Conservation (phyloP, 2,797 vertebrate species). For the Chelmon rostratus region DNA sequence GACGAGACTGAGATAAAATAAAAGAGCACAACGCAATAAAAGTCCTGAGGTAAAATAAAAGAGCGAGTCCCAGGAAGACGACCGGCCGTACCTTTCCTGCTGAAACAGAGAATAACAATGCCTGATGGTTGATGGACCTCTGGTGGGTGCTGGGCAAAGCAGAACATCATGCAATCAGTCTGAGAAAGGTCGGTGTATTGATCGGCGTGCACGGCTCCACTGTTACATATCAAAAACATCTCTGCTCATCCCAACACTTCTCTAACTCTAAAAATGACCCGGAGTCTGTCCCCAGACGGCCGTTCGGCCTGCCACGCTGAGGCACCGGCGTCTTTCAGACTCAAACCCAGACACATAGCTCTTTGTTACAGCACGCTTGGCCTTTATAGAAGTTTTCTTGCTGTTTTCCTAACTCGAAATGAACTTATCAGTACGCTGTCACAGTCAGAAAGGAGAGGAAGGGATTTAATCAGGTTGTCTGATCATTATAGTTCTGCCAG, state of each 20-base stretch:
- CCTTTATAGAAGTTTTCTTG: conserved; percentile 58
- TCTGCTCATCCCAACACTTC: conserved; percentile 55
- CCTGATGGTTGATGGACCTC: conserved; percentile 61
- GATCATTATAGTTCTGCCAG: conserved; percentile 26
- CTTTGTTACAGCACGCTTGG: conserved; percentile 56
- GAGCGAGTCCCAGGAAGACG: conserved; percentile 11
- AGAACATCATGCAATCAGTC: conserved; percentile 63
- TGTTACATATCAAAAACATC: conserved; percentile 72
- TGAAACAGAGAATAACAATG: conserved; percentile 57
- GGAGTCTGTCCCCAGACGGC: conserved; percentile 42
- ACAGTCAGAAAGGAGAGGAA: conserved; percentile 28
- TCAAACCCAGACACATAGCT: conserved; percentile 59
- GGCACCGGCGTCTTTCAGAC: conserved; percentile 29
- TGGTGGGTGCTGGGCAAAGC: conserved; percentile 44
- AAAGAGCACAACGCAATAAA: conserved; percentile 17
- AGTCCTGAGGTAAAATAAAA: conserved; percentile 35
- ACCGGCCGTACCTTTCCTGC: not conserved
- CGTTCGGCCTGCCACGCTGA: conserved; percentile 18
- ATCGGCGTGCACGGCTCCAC: conserved; percentile 60
- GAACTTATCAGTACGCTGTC: conserved; percentile 52
- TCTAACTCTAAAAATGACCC: conserved; percentile 46
- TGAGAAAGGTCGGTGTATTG: conserved; percentile 70
- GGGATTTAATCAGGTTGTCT: conserved; percentile 41
- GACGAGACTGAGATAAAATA: conserved; percentile 24
- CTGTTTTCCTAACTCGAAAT: conserved; percentile 37